Percentiles rank a stretch among this genome's conserved stretches.
Evolutionary conservation across 2,113 vertebrate genomes (phyloP).

Genomic region (Sebastes schlegelii): DNA sequence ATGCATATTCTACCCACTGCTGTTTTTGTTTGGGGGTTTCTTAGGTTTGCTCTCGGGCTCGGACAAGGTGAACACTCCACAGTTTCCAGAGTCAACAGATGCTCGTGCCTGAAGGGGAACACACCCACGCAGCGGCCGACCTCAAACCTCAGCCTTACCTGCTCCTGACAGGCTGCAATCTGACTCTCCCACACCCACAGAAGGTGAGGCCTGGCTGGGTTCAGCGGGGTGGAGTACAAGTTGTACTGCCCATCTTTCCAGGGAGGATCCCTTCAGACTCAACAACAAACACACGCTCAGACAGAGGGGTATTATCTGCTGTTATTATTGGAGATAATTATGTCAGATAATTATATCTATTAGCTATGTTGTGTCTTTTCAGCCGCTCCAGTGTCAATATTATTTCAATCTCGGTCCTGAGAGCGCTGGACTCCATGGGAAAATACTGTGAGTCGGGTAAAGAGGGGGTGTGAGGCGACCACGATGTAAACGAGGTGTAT

Average conservation of each 20-base stretch:
- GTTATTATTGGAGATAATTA: conserved; percentile 76
- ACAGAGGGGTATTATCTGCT: conserved; percentile 67
- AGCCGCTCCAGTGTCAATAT: conserved; percentile 75
- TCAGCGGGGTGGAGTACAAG: conserved; percentile 4
- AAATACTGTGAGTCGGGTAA: conserved; percentile 40
- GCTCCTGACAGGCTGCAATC: conserved; percentile 35
- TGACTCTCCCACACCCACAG: conserved; percentile 48
- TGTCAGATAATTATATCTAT: conserved; percentile 75
- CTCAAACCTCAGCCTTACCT: conserved; percentile 50
- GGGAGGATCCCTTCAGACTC: conserved; percentile 71
- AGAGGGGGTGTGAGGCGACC: background rate
- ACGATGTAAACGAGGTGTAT: background rate
- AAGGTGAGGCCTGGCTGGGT: conserved; percentile 53
- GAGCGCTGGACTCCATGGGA: conserved; percentile 42
- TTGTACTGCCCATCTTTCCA: conserved; percentile 64
- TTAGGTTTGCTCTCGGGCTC: conserved; percentile 14
- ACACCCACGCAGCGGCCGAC: conserved; percentile 11
- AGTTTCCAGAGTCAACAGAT: conserved; percentile 38
- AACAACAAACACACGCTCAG: conserved; percentile 70
- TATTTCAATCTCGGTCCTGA: conserved; percentile 61
- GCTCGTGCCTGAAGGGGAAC: conserved; percentile 22
- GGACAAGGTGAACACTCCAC: conserved; percentile 45
- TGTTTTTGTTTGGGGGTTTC: conserved; percentile 40
- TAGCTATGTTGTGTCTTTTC: conserved; percentile 62
- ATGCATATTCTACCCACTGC: conserved; percentile 8